Evolutionary conservation across 2,888 invertebrate genomes (phyloP).

Genomic region (Drosophila ustulata): DNA sequence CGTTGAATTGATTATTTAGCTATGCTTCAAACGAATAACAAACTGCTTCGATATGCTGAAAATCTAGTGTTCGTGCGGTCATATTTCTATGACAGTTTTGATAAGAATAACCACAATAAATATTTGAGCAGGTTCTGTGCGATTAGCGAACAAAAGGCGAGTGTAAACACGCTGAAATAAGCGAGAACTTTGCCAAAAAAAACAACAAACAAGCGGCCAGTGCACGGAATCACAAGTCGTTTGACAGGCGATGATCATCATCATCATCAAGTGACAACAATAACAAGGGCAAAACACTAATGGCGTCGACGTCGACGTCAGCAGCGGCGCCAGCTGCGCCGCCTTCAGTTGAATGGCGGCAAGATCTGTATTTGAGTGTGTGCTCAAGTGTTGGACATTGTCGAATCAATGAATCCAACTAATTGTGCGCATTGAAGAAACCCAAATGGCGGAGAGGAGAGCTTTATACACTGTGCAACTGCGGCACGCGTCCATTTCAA

Average conservation of each 20-base stretch:
- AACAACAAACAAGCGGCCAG: slow-evolving; percentile 24
- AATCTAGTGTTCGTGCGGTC: neutral
- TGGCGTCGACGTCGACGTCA: slow-evolving; percentile 9
- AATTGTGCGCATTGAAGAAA: slow-evolving; percentile 18
- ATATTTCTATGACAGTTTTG: slow-evolving; percentile 16
- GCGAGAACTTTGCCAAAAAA: slow-evolving; percentile 19
- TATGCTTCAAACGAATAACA: neutral
- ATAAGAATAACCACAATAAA: slow-evolving; percentile 35
- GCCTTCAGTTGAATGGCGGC: slow-evolving; percentile 5
- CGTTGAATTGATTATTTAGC: neutral
- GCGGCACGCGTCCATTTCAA: slow-evolving; percentile 45
- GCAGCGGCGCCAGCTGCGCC: slow-evolving; percentile 7
- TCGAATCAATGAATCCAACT: slow-evolving; percentile 21
- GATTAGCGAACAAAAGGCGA: slow-evolving; percentile 43
- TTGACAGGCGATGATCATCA: slow-evolving; percentile 50
- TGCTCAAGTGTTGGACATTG: neutral
- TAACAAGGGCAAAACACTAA: slow-evolving; percentile 31
- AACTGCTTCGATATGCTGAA: neutral
- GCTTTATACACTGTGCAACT: slow-evolving; percentile 53
- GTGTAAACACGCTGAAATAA: slow-evolving; percentile 18
- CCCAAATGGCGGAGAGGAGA: slow-evolving; percentile 36
- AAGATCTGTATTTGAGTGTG: slow-evolving; percentile 35
- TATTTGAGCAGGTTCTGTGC: slow-evolving; percentile 19
- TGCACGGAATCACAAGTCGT: slow-evolving; percentile 22
- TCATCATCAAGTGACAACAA: slow-evolving; percentile 30